Percentiles rank a stretch among this genome's conserved stretches.
phyloP scores from a whole-genome alignment of 2,113 vertebrate genomes.

The Rhynchomys soricoides region DNA sequence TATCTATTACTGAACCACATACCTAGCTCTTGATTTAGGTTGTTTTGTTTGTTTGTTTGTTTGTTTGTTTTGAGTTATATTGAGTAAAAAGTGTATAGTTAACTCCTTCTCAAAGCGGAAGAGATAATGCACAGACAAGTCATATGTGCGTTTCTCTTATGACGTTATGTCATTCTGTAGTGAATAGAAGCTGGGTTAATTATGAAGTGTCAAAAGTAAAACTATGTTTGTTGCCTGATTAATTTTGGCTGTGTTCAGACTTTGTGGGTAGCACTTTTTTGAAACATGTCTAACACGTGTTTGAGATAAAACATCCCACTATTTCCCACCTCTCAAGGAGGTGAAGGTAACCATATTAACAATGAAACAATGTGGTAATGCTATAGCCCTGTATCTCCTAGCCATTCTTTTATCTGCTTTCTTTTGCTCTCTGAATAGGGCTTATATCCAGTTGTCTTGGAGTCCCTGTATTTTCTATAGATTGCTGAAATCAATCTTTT shows the following conservation, averaged over 20 bases:
- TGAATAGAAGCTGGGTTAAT: not conserved
- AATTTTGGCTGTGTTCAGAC: not conserved
- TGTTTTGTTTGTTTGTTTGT: too few species aligned
- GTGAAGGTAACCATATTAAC: not conserved
- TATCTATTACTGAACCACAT: not conserved
- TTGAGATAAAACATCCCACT: not conserved
- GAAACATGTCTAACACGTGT: not conserved
- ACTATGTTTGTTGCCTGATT: slow-evolving; percentile 23
- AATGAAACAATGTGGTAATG: not conserved
- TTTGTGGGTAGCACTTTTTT: slow-evolving; percentile 11
- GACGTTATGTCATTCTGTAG: not conserved
- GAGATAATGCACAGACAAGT: not conserved
- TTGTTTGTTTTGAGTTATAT: not conserved
- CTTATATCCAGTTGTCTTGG: slow-evolving; percentile 16
- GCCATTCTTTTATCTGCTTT: not conserved
- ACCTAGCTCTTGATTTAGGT: not conserved
- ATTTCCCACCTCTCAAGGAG: not conserved
- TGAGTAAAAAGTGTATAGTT: not conserved
- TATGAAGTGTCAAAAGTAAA: not conserved
- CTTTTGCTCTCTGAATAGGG: slow-evolving; percentile 23
- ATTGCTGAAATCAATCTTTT: slow-evolving; percentile 61
- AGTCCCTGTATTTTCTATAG: slow-evolving; percentile 51
- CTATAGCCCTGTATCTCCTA: not conserved
- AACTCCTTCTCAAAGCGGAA: not conserved
- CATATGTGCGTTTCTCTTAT: not conserved